phyloP scores from a whole-genome alignment of 2,888 invertebrate species.

The Unio delphinus region DNA sequence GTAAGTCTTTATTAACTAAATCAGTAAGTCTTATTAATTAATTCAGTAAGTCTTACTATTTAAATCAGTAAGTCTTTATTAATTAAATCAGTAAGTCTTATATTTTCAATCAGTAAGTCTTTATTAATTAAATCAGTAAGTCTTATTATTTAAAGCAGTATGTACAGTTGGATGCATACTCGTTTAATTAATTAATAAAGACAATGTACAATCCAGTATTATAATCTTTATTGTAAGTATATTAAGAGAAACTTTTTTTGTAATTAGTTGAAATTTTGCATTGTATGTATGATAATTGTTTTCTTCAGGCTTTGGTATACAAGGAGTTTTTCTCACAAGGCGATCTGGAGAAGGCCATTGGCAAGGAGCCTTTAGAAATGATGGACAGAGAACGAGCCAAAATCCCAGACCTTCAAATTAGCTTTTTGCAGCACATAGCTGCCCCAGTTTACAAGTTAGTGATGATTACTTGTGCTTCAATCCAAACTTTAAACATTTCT shows the following conservation, averaged over 20 bases:
- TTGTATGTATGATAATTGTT: not conserved
- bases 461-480: not conserved
- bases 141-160: no score
- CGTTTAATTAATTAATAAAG: no score
- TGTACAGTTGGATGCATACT: no score
- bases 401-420: slow-evolving; percentile 86
- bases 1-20: no score
- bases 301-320: slow-evolving; percentile 80
- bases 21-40: no score
- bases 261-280: not conserved
- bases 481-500: no score
- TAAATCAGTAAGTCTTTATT: no score
- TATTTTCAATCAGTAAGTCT: no score
- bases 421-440: slow-evolving; percentile 78
- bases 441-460: slow-evolving; percentile 76
- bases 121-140: no score
- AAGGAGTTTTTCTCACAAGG: slow-evolving; percentile 91
- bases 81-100: no score
- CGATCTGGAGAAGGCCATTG: slow-evolving; percentile 86
- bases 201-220: no score
- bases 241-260: not conserved
- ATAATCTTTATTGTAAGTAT: not conserved
- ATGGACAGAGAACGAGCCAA: slow-evolving; percentile 87
- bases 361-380: slow-evolving; percentile 81
- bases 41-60: no score